Conservation (phyloP, 2,888 invertebrate genomes). For the Timandra comae region DNA sequence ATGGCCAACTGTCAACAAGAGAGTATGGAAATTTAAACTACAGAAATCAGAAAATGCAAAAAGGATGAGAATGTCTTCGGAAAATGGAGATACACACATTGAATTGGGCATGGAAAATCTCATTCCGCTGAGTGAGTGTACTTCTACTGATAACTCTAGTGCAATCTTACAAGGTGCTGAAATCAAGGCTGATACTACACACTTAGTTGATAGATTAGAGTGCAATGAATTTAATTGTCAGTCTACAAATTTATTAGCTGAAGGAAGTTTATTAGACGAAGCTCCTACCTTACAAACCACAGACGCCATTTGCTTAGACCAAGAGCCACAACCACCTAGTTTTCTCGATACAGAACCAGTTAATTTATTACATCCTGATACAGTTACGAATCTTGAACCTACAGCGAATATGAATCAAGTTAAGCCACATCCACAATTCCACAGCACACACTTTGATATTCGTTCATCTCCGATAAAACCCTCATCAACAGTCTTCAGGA, state of each 20-base stretch:
- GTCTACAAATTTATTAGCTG: slow-evolving; percentile 1
- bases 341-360: slow-evolving; percentile 6
- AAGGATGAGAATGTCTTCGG: slow-evolving; percentile 45
- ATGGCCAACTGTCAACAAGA: slow-evolving; percentile 52
- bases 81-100: slow-evolving; percentile 35
- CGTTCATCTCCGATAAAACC: slow-evolving; percentile 66
- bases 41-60: slow-evolving; percentile 42
- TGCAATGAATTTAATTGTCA: slow-evolving; percentile 8
- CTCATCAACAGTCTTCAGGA: slow-evolving; percentile 55
- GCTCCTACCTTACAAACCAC: slow-evolving; percentile 2
- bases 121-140: slow-evolving; percentile 9
- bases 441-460: slow-evolving; percentile 66
- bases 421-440: slow-evolving; percentile 47
- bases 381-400: slow-evolving; percentile 6
- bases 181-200: slow-evolving; percentile 19
- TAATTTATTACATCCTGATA: slow-evolving; percentile 5
- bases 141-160: slow-evolving; percentile 14
- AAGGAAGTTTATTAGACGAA: slow-evolving; percentile 3
- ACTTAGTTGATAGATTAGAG: slow-evolving; percentile 13
- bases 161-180: slow-evolving; percentile 19
- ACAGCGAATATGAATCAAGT: slow-evolving; percentile 26
- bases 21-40: slow-evolving; percentile 49
- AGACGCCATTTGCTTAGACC: neutral
- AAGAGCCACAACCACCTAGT: slow-evolving; percentile 8
- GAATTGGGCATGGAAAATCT: slow-evolving; percentile 46